phyloP scores from a whole-genome alignment of 2,113 vertebrate genomes.

The Podarcis raffonei region DNA sequence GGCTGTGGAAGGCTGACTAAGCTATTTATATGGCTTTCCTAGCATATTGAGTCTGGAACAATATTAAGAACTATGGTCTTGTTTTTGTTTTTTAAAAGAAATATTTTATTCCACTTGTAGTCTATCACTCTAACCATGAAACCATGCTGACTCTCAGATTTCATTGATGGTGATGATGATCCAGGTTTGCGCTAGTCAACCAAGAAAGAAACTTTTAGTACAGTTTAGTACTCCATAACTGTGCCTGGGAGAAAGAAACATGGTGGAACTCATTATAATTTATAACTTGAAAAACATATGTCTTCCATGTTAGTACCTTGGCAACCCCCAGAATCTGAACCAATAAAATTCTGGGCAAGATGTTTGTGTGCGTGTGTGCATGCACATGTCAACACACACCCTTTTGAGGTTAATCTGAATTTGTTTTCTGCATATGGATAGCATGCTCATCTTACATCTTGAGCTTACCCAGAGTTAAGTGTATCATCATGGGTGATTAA shows the following conservation, averaged over 20 bases:
- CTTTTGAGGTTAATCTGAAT: conserved; percentile 67
- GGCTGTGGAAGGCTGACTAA: no score
- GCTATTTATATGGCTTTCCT: background rate
- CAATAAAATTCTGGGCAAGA: conserved; percentile 55
- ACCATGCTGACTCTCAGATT: conserved; percentile 12
- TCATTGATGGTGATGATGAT: conserved; percentile 23
- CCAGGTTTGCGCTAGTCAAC: conserved; percentile 40
- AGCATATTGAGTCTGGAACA: background rate
- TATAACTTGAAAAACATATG: conserved; percentile 67
- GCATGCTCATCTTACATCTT: conserved; percentile 58
- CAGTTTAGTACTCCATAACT: conserved; percentile 57
- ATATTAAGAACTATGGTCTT: conserved; percentile 27
- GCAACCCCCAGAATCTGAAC: conserved; percentile 58
- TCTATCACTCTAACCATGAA: background rate
- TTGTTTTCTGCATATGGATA: conserved; percentile 70
- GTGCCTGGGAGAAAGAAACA: conserved; percentile 50
- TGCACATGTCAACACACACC: background rate
- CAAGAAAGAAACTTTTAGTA: conserved; percentile 42
- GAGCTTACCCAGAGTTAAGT: conserved; percentile 58
- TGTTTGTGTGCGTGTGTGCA: conserved; percentile 44
- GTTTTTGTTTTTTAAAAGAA: background rate
- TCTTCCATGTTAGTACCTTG: conserved; percentile 61
- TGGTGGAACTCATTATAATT: conserved; percentile 66
- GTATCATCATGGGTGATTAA: conserved; percentile 69
- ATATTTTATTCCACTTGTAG: background rate